Evolutionary conservation across 2,888 invertebrate genomes (phyloP).

Genomic region (Anticlea derivata): DNA sequence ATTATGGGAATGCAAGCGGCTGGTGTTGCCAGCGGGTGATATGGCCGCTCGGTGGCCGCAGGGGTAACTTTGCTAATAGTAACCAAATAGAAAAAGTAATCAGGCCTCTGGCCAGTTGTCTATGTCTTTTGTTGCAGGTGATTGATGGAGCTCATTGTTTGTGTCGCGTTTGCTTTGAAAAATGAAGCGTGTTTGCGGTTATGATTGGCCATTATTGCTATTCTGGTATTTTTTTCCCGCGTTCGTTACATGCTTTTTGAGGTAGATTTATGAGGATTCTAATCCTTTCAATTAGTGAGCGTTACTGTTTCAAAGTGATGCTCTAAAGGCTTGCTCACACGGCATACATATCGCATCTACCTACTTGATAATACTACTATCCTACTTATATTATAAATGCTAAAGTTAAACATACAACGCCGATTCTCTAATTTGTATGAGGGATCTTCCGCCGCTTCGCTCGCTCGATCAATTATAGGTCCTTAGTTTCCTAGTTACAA

Average conservation of each 20-base stretch:
- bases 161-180: conserved; percentile 75
- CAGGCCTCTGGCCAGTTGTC: conserved; percentile 65
- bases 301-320: too few species aligned
- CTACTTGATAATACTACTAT: too few species aligned
- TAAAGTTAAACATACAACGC: too few species aligned
- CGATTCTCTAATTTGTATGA: too few species aligned
- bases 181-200: conserved; percentile 70
- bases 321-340: too few species aligned
- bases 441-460: too few species aligned
- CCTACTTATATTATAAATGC: too few species aligned
- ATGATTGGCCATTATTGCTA: conserved; percentile 60
- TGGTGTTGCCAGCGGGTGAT: neutral
- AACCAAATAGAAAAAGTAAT: conserved; percentile 61
- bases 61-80: conserved; percentile 44
- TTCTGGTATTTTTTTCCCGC: conserved; percentile 35
- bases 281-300: neutral
- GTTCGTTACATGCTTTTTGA: neutral
- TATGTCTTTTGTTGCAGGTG: conserved; percentile 70
- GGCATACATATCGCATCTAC: too few species aligned
- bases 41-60: conserved; percentile 32
- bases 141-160: conserved; percentile 74
- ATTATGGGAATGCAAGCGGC: conserved; percentile 6
- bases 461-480: too few species aligned
- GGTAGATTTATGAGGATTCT: neutral
- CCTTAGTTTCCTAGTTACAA: too few species aligned